These are phyloP conservation scores for Herminia tarsipennalis DNA, from an alignment of 2,888 invertebrate species.

Conservation along the genomic window DNA sequence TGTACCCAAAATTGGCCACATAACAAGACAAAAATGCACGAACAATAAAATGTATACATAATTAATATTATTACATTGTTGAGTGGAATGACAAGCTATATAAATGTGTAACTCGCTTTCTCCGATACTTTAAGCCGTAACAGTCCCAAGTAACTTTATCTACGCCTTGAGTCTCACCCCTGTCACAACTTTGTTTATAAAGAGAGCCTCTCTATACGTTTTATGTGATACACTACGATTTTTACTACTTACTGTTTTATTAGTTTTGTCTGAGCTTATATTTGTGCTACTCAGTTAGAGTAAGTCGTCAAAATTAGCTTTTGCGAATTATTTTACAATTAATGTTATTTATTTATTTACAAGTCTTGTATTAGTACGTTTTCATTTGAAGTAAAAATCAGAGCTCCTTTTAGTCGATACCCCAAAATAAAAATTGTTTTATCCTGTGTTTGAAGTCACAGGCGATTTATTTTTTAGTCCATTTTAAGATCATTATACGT, in stretches of 20 bases:
- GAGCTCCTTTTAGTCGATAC: too few relatives aligned
- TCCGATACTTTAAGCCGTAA: slow-evolving; percentile 2
- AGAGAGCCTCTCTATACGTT: slow-evolving; percentile 32
- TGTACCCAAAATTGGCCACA: too few relatives aligned
- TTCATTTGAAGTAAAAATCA: too few relatives aligned
- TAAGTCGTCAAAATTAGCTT: neutral
- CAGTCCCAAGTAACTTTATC: slow-evolving; percentile 34
- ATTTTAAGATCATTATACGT: too few relatives aligned
- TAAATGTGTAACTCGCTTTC: neutral
- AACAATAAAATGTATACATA: too few relatives aligned
- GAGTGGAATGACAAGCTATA: too few relatives aligned
- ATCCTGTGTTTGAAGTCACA: too few relatives aligned
- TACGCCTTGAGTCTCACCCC: slow-evolving; percentile 34
- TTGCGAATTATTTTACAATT: neutral
- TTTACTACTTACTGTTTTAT: slow-evolving; percentile 34
- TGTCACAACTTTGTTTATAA: slow-evolving; percentile 42
- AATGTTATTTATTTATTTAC: neutral
- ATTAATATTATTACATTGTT: too few relatives aligned
- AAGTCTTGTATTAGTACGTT: too few relatives aligned
- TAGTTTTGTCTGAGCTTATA: slow-evolving; percentile 18
- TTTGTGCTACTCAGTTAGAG: slow-evolving; percentile 4
- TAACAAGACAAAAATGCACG: too few relatives aligned
- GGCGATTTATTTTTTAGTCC: too few relatives aligned
- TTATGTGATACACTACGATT: slow-evolving; percentile 36
- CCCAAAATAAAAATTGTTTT: too few relatives aligned